Evolutionary conservation across 2,797 vertebrate species (phyloP), one percentile per base, ranked within the genome.

Genomic region (Margarornis squamiger): DNA sequence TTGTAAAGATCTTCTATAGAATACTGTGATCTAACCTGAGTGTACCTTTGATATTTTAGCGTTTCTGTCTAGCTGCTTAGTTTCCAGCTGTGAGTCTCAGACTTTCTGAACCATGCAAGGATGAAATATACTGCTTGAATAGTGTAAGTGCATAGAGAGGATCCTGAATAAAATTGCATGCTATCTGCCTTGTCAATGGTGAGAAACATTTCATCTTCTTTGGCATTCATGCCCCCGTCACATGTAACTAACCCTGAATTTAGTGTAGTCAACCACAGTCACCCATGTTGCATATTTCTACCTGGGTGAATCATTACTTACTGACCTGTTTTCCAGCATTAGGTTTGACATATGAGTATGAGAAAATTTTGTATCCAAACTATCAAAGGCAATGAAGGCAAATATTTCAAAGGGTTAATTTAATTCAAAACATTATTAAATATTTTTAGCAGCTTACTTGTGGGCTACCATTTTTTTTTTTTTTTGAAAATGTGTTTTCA

Each of bases 91-190:
- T 61, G 46, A 66, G 38, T 88, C 45, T 94, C 59, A 24, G 79
- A 61, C 45, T 88, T 95, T 79, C 45, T 94, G 65, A 94, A 74
- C 79, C 76, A 41, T 86, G 61, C 36, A 63, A 76, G 39, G 63
- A 91, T 77, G 90, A 91, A 90, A 96, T 86, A 63, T 57, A 59
- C 49, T 67, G 36, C 82, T 90, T 92, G 76, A 83, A 77, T 65
- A 65, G 34, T 23, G 3, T 32, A 91, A 77, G 55, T 55, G 30
- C 59, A n/a, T 46, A 66, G 63, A 94, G 46, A 76, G 27, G 41
- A 55, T 83, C 39, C 24, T 80, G 83, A 75, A 65, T 63, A 80
- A 80, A 88, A 84, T 72, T 49, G 26, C 1, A 2, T 78, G n/a
- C 36, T 73, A 26, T 63, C 23, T 9, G 68, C 23, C 41, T 86